A percentile compares a stretch with the other conserved stretches of the same genome.
Conservation (phyloP, 2,113 vertebrate species). For the Miniopterus natalensis region DNA sequence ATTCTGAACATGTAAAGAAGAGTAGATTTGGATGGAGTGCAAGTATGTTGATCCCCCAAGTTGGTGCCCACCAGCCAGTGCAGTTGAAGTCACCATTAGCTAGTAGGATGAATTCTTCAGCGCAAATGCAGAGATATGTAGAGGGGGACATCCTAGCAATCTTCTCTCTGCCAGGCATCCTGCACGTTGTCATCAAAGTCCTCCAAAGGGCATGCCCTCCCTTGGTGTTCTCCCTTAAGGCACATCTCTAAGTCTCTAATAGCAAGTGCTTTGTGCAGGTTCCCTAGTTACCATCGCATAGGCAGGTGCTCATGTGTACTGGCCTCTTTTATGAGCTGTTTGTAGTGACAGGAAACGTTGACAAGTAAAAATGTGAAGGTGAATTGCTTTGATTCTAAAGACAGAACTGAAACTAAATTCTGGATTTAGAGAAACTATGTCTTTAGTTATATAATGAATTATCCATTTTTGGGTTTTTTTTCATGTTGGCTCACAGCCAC, state of each 20-base stretch:
- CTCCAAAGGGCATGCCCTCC: accelerated
- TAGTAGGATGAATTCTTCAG: background rate
- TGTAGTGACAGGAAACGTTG: background rate
- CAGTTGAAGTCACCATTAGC: background rate
- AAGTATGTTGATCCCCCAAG: background rate
- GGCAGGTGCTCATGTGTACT: background rate
- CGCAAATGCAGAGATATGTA: background rate
- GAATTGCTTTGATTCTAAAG: background rate
- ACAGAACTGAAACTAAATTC: background rate
- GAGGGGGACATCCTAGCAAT: background rate
- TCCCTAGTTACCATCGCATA: background rate
- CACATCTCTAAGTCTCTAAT: background rate
- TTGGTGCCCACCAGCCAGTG: background rate
- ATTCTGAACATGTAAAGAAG: background rate
- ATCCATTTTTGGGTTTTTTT: background rate
- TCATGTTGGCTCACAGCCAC: background rate
- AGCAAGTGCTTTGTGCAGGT: too few relatives aligned
- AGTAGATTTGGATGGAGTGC: accelerated
- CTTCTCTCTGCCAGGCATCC: background rate
- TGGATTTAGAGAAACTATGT: background rate
- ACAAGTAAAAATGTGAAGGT: background rate
- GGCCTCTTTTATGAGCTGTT: background rate
- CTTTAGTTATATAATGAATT: background rate
- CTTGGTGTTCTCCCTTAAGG: background rate
- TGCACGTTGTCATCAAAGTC: background rate